Base-by-base conservation (phyloP, 1,140 invertebrate species). In the Anoplolepis gracilipes region DNA sequence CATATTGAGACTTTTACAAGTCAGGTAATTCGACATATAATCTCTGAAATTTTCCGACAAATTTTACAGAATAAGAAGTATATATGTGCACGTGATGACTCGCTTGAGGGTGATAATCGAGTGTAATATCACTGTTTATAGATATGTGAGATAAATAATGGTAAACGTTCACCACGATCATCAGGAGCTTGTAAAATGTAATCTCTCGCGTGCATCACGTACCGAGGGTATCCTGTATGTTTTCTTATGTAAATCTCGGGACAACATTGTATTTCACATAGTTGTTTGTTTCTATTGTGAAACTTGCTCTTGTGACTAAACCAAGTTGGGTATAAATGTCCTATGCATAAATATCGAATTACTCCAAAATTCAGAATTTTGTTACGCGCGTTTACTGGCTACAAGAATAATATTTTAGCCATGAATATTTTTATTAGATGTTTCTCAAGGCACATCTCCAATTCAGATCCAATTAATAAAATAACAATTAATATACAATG, bases 201-300 rank as follows among this genome's bases (percentile, higher is more conserved):
- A 79, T 79, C 33, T 81, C 33, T n/a, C 49, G 3, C 25, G 36
- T 42, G 25, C 36, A 70, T 70, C 64, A 81, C 33, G 25, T 46
- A 25, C 30, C 5, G 13, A 6, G 28, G 25, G 67, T 16, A 25
- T 49, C 25, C 28, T 13, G 16, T 19, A 19, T 81, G 64, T 57
- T 81, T 81, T 81, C 25, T 4, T 69, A 79, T 70, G 46, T 81
- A 81, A 81, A 81, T 70, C 33, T 81, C 8, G 1, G 7, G 8
- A 19, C 16, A 22, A 30, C 25, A 25, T 57, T 7, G 22, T 81
- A 70, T 67, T 57, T 81, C 7, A 55, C 13, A 16, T 55, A 36
- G 16, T 49, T 49, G 46, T 0, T 69, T 25, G 33, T 36, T 53
- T 53, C 28, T 28, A 36, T 30, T 30, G 33, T 49, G 42, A 22